These are phyloP conservation scores for Crocuta crocuta DNA, from an alignment of 2,113 vertebrate species.

Conservation along the genomic window DNA sequence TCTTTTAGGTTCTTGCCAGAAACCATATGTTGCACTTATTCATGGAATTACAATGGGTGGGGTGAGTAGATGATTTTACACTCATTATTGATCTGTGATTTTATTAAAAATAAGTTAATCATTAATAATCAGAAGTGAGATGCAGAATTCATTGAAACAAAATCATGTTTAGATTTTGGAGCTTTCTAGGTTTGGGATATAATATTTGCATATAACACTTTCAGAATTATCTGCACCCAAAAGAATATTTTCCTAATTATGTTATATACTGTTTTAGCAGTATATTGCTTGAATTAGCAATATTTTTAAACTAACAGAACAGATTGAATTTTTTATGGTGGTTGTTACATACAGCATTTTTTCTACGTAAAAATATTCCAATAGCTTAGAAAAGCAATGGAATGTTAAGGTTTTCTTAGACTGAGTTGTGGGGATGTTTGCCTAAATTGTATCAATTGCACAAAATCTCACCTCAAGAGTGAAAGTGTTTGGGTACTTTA, in stretches of 20 bases:
- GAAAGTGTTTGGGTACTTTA: background rate
- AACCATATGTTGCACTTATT: slow-evolving; percentile 95
- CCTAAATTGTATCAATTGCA: background rate
- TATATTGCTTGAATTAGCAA: slow-evolving; percentile 16
- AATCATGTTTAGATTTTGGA: background rate
- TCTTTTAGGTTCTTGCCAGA: slow-evolving; percentile 90
- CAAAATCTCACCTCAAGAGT: background rate
- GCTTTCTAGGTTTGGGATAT: background rate
- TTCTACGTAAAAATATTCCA: background rate
- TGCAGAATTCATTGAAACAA: background rate
- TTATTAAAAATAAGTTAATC: slow-evolving; percentile 27
- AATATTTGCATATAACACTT: background rate
- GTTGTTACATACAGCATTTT: background rate
- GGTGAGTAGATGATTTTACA: slow-evolving; percentile 88
- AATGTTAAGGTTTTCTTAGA: background rate
- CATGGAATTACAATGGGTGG: slow-evolving; percentile 99
- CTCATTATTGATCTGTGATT: background rate
- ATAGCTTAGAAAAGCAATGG: background rate
- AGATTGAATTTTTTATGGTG: background rate
- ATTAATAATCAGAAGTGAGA: background rate
- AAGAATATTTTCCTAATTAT: background rate
- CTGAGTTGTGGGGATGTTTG: background rate
- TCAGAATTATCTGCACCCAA: background rate
- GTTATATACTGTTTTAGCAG: background rate
- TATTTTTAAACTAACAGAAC: background rate